phyloP scores from a whole-genome alignment of 2,113 vertebrate genomes.

The Sinocyclocheilus anophthalmus region DNA sequence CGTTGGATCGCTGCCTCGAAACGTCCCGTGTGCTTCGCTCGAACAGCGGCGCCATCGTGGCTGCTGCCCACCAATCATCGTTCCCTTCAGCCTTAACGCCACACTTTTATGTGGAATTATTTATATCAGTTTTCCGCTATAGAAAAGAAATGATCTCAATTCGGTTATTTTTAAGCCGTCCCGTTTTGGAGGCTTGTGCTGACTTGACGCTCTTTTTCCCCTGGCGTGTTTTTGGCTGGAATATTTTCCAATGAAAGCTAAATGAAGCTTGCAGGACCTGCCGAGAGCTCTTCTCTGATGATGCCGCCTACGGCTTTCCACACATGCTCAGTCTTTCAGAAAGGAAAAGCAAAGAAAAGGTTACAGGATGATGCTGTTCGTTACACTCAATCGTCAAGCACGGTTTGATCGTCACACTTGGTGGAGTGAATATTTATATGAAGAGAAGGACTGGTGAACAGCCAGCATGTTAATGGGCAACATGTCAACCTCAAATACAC shows the following conservation, averaged over 20 bases:
- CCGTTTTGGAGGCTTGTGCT: conserved; percentile 35
- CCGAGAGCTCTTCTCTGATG: not conserved
- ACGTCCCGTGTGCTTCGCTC: conserved; percentile 16
- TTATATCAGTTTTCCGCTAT: conserved; percentile 47
- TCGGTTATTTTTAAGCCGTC: conserved; percentile 22
- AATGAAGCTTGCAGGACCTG: conserved; percentile 36
- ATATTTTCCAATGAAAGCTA: conserved; percentile 40
- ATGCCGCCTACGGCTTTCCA: not conserved
- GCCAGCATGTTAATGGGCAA: not conserved
- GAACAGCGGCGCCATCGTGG: conserved; percentile 23
- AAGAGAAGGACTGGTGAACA: not conserved
- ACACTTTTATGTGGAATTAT: conserved; percentile 39
- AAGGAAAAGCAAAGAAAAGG: not conserved
- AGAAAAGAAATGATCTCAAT: conserved; percentile 49
- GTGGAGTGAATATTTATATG: not conserved
- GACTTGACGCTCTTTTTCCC: conserved; percentile 41
- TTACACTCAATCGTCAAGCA: not conserved
- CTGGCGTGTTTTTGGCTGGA: conserved; percentile 1
- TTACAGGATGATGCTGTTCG: not conserved
- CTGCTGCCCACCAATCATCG: not conserved
- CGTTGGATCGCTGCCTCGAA: conserved; percentile 2
- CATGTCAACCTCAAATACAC: too few relatives aligned
- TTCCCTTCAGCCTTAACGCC: not conserved
- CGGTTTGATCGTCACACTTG: not conserved
- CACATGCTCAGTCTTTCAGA: not conserved